These are phyloP conservation scores for Hyles euphorbiae DNA, from an alignment of 1,140 invertebrate species.

Conservation along the genomic window DNA sequence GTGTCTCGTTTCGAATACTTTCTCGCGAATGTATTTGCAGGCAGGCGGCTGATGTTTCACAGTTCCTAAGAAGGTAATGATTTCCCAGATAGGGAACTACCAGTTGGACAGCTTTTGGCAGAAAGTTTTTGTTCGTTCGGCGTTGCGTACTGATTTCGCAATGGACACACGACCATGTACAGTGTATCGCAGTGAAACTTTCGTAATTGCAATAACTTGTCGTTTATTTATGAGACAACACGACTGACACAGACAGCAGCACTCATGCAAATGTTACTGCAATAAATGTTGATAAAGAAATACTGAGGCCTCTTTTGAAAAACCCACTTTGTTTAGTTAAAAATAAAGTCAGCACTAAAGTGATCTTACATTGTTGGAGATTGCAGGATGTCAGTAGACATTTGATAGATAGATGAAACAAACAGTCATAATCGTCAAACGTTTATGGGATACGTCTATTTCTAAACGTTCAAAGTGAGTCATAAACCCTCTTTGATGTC, in stretches of 20 bases:
- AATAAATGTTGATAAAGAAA: not conserved
- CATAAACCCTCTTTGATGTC: conserved; percentile 27
- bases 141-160: conserved; percentile 43
- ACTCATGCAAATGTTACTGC: conserved; percentile 20
- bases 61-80: conserved; percentile 24
- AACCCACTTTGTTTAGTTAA: no score
- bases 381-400: conserved; percentile 15
- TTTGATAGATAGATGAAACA: conserved; percentile 10
- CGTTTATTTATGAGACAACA: conserved; percentile 30
- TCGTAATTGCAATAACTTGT: conserved; percentile 41
- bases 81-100: conserved; percentile 57
- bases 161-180: conserved; percentile 17
- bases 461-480: conserved; percentile 26
- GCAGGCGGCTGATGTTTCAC: conserved; percentile 10
- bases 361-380: conserved; percentile 2
- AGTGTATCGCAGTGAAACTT: conserved; percentile 19
- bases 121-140: conserved; percentile 34
- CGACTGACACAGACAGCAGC: conserved; percentile 4
- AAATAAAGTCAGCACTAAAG: no score
- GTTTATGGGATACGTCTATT: conserved; percentile 29
- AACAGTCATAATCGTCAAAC: conserved; percentile 20
- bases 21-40: conserved; percentile 13
- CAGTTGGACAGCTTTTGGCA: conserved; percentile 49
- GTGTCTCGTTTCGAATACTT: conserved; percentile 18
- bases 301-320: no score